Conservation (phyloP, 2,113 vertebrate genomes). For the Pongo abelii region DNA sequence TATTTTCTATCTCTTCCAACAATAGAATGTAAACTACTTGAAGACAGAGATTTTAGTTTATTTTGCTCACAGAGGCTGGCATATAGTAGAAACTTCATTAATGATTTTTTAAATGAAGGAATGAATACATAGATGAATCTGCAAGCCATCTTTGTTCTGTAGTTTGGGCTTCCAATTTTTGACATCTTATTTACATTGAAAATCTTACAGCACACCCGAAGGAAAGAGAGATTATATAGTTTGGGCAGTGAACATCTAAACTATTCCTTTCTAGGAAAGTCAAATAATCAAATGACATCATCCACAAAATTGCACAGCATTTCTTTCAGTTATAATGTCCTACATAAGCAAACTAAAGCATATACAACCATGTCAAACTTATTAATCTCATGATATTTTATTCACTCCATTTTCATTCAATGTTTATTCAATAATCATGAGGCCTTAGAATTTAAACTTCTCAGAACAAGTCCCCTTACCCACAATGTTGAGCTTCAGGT, state of each 20-base stretch:
- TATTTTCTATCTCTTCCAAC: neutral
- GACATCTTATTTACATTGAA: neutral
- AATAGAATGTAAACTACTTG: neutral
- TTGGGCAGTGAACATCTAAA: neutral
- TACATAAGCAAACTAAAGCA: neutral
- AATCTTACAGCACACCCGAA: neutral
- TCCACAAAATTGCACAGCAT: neutral
- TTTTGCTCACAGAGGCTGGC: neutral
- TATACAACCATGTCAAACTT: neutral
- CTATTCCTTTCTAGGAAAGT: slow-evolving; percentile 22
- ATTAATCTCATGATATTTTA: neutral
- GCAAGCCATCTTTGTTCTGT: neutral
- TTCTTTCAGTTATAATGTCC: neutral
- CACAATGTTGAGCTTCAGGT: neutral
- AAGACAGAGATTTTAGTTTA: neutral
- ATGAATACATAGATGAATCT: neutral
- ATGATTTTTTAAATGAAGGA: neutral
- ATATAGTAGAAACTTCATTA: neutral
- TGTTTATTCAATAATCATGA: neutral
- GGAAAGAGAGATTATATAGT: neutral
- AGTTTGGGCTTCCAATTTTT: neutral
- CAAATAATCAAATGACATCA: neutral
- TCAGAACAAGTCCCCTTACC: neutral
- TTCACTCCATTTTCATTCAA: neutral
- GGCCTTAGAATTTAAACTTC: neutral